phyloP scores from a whole-genome alignment of 2,797 vertebrate genomes.

The Hippopotamyrus pictus region DNA sequence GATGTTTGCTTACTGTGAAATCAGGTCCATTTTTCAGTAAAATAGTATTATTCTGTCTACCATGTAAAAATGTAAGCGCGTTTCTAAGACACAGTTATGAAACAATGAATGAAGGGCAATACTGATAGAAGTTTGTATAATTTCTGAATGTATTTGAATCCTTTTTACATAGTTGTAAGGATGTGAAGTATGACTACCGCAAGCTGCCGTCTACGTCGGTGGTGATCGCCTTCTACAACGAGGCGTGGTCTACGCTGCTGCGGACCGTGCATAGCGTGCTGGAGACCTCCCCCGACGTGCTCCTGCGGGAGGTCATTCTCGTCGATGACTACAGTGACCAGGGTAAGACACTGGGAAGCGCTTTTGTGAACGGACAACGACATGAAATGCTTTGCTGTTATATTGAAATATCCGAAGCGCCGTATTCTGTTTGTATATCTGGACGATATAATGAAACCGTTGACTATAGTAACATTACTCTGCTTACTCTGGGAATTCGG shows the following conservation, averaged over 20 bases:
- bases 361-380: neutral
- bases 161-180: slow-evolving; percentile 68
- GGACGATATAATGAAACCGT: neutral
- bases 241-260: slow-evolving; percentile 81
- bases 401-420: neutral
- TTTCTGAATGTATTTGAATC: neutral
- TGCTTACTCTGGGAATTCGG: neutral
- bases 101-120: neutral
- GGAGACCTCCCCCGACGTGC: slow-evolving; percentile 85
- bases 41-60: neutral
- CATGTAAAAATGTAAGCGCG: neutral
- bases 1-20: neutral
- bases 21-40: neutral
- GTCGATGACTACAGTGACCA: slow-evolving; percentile 96
- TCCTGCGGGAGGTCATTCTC: slow-evolving; percentile 85
- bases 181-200: slow-evolving; percentile 68
- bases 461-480: neutral
- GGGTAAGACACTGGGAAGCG: slow-evolving; percentile 57
- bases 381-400: neutral
- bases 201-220: slow-evolving; percentile 71
- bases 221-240: slow-evolving; percentile 82
- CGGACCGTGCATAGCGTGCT: slow-evolving; percentile 85
- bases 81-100: neutral
- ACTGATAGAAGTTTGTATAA: neutral
- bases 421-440: neutral